These are phyloP conservation scores for Caracal caracal DNA, from an alignment of 2,113 vertebrate genomes.

Conservation along the genomic window DNA sequence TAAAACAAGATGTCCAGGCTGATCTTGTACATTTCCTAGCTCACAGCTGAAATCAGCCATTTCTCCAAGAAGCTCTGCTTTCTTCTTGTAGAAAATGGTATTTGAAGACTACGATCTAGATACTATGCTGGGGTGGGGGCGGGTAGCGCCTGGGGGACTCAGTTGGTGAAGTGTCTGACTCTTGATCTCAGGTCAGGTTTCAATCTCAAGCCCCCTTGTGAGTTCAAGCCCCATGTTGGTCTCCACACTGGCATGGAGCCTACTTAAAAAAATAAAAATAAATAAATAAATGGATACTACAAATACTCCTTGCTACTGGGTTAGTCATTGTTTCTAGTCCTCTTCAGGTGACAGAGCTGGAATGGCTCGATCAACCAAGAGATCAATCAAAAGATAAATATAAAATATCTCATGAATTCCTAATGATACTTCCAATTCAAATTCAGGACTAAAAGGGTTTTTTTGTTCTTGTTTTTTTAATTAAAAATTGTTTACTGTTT, in stretches of 20 bases:
- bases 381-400: not conserved
- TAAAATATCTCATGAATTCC: not conserved
- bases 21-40: not conserved
- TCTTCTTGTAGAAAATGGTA: not conserved
- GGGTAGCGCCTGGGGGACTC: no score
- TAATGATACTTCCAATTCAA: conserved; percentile 7
- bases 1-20: not conserved
- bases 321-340: not conserved
- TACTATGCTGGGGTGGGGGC: not conserved
- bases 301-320: not conserved
- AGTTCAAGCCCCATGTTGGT: no score
- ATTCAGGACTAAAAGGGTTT: not conserved
- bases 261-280: no score
- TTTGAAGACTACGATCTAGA: not conserved
- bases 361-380: not conserved
- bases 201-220: no score
- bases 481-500: not conserved
- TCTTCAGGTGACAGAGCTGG: not conserved
- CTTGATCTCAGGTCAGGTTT: no score
- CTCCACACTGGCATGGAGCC: no score
- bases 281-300: not conserved
- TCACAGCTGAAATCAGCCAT: not conserved
- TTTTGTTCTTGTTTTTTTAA: not conserved
- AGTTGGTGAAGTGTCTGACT: no score
- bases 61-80: conserved; percentile 2